phyloP scores from a whole-genome alignment of 92 coral and sea anemone species.

The Zoanthus solanderi region DNA sequence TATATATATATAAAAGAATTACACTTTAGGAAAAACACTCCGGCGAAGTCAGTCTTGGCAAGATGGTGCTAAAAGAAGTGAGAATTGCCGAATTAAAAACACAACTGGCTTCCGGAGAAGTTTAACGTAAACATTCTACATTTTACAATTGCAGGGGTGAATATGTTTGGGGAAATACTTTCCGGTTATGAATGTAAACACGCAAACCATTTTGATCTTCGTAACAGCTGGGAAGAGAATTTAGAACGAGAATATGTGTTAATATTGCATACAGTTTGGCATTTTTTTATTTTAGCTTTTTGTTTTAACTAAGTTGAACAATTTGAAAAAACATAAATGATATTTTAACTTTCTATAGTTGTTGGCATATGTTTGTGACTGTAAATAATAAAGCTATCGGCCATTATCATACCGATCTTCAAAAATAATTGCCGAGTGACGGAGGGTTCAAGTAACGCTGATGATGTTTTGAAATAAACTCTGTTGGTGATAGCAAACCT shows the following conservation, averaged over 20 bases:
- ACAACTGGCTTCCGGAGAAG: not conserved
- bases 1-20: too few species aligned
- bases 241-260: not conserved
- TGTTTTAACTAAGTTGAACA: not conserved
- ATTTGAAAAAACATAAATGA: not conserved
- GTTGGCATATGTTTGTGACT: not conserved
- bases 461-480: not conserved
- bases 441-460: slow-evolving; percentile 5
- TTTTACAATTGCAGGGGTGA: not conserved
- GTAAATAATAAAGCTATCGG: slow-evolving; percentile 9
- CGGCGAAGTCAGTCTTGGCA: not conserved
- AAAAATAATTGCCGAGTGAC: slow-evolving; percentile 4
- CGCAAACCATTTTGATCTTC: not conserved
- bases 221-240: not conserved
- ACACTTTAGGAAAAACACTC: too few species aligned
- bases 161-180: not conserved
- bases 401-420: slow-evolving; percentile 23
- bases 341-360: slow-evolving; percentile 12
- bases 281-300: not conserved
- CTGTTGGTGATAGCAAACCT: not conserved
- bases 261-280: not conserved
- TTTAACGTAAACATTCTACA: not conserved
- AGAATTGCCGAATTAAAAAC: not conserved
- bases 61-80: not conserved
- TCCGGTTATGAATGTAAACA: not conserved